Evolutionary conservation across 2,797 vertebrate species (phyloP), one percentile per base, ranked within the genome.

Genomic region (Tragelaphus oryx): DNA sequence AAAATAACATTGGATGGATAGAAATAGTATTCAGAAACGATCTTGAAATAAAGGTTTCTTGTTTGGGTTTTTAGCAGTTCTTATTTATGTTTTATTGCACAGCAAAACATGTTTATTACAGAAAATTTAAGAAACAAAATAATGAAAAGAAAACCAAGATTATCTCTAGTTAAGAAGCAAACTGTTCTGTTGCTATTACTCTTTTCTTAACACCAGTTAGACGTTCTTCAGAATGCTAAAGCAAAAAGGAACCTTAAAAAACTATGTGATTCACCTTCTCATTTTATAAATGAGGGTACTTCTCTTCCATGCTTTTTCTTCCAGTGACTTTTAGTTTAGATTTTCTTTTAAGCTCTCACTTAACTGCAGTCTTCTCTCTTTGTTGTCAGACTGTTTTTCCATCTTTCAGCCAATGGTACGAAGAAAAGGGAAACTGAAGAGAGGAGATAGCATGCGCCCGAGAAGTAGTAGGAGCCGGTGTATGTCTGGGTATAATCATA

Each of bases 401-500:
- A 99, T 96, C 97, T 99, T 96, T 98, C 99, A 80, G 99, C 99
- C 71, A 98, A 88, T 3, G 99, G 99, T 98, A 99, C 99, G 57
- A 99, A 96, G 98, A 99, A 99, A 94, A 99, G 98, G 16, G 99
- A 99, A 28, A 99, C 10, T 1, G 99, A 99, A 26, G 99, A 99
- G 85, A 99, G 97, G 89, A 99, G 98, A 97, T 99, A 99, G 93
- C 99, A 99, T 87, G 98, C 98, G 22, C 99, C 99, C 1, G 99
- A 99, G 88, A 99, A 98, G 98, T 99, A 99, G 98, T 99, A 99
- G 37, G 99, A 99, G 92, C 99, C 99, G 94, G 98, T 98, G 4
- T 99, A 99, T 0, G 99, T 99, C 98, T 98, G 99, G 6, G 99
- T 99, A 98, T 99, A 99, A 98, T 99, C 99, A 0, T 99, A 99